Evolutionary conservation across 2,113 vertebrate species (phyloP), one percentile per base, ranked within the genome.

Genomic region (Rhinopomastus cyanomelas): DNA sequence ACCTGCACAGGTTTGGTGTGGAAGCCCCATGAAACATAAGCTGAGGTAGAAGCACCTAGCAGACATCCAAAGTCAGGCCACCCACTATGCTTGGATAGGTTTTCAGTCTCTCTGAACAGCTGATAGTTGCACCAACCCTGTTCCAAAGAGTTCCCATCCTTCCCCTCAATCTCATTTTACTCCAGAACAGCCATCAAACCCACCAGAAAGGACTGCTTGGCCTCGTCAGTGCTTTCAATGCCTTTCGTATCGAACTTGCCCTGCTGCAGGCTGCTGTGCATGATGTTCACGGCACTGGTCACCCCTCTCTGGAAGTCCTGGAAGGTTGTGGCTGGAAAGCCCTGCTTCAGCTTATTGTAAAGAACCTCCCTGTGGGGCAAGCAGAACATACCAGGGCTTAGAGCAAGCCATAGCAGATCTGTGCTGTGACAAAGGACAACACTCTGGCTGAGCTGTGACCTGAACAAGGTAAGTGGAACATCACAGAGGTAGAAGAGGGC

Each of bases 231-330:
- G 93, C 98, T 99, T 96, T 99, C 99, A 13, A 99, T 99, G 97
- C 98, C 98, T 92, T 99, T 98, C 4, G 99, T 98, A 94, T 99
- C 99, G 4, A 99, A 99, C 92, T 99, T 99, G 75, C 99, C 99
- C 95, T 99, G 99, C 96, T 99, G 99, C 27, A 99, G 96, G 95
- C 99, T 99, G 98, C 98, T 99, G 81, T 99, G 99, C 99, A 99
- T 98, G 95, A 99, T 97, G 95, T 97, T 99, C 94, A 99, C 99
- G 0, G 99, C 99, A n/a, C 99, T 99, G 91, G 98, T 99, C 76
- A 99, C 99, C 1, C 99, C 99, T 1, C 99, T 98, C 97, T 99
- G 99, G 96, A 99, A 98, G 95, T 99, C 99, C 94, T 99, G 99
- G 59, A 99, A 98, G 5, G 99, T 98, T 1, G 99, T 99, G 66